phyloP scores from a whole-genome alignment of 2,888 invertebrate genomes.

The Nephrotoma flavescens region DNA sequence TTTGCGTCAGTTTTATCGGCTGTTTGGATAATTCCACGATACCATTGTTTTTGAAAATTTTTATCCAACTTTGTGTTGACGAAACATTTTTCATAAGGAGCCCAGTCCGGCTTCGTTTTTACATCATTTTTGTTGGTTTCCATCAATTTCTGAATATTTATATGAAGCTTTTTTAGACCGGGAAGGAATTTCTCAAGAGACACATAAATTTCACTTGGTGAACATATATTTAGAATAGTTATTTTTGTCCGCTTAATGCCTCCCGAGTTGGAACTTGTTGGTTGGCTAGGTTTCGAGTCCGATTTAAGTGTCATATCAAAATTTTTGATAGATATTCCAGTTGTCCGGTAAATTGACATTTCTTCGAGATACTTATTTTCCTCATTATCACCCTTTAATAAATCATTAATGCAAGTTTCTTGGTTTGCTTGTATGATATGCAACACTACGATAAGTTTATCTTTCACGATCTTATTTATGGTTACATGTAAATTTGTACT shows the following conservation, averaged over 20 bases:
- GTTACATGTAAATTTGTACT: neutral
- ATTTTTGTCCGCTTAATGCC: neutral
- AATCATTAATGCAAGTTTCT: neutral
- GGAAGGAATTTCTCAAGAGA: slow-evolving; percentile 34
- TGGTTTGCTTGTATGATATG: neutral
- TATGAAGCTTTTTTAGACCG: slow-evolving; percentile 34
- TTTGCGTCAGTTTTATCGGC: slow-evolving; percentile 32
- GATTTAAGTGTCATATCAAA: neutral
- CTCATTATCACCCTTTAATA: neutral
- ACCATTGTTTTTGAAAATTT: slow-evolving; percentile 41
- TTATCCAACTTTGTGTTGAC: slow-evolving; percentile 30
- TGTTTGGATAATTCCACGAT: slow-evolving; percentile 35
- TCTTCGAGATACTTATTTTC: neutral
- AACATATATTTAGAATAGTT: neutral
- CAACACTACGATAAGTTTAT: neutral
- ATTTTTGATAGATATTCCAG: neutral
- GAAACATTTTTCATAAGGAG: slow-evolving; percentile 36
- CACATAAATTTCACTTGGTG: slow-evolving; percentile 45
- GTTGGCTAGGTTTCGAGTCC: neutral
- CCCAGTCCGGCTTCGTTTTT: slow-evolving; percentile 29
- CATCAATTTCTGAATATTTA: slow-evolving; percentile 35
- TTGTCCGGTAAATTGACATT: neutral
- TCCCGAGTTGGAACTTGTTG: neutral
- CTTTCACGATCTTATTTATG: neutral
- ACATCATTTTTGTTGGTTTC: neutral